Base-by-base conservation (phyloP, 2,113 vertebrate genomes). In the Rhynchopsitta pachyrhyncha region DNA sequence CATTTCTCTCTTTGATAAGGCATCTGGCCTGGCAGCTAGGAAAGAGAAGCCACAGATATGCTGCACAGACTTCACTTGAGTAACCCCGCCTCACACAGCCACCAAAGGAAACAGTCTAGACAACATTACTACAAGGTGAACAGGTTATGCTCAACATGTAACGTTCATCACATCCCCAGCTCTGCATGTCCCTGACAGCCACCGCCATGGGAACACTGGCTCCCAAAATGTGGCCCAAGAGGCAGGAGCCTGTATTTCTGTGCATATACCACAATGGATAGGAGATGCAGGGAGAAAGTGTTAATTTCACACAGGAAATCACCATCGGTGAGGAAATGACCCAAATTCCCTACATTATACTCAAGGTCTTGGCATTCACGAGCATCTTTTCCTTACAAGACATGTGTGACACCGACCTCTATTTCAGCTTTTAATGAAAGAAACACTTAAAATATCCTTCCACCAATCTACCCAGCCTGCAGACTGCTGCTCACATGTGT, bases 241-340 rank as follows among this genome's bases (percentile, higher is more conserved):
- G 63, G 62, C 14, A 31, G 50, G 44, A 87, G 50, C 23, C 23
- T 46, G 46, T 5, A 17, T 71, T 79, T 60, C 33, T 35, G 31
- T 13, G 33, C 0, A 2, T 8, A 0, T 11, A 17, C n/a, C 0
- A 0, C 0, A 0, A 41, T n/a, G 33, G 18, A 57, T 17, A 12
- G 52, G n/a, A 92, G 47, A 49, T 2, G 1, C 1, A 4, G 11
- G 41, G 19, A 83, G 71, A 20, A 52, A 46, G 41, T 63, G n/a
- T 77, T 86, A 39, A 71, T 39, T 73, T 80, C 88, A 41, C 88
- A 55, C 27, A 78, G 73, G 64, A 86, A 88, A 71, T 75, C 63
- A 28, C 75, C 22, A 3, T 28, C 31, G 17, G 59, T 1, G 1
- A 70, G 68, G 70, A 91, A 88, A 28, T 23, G 2, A 93, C 50